Evolutionary conservation across 2,113 vertebrate genomes (phyloP), one percentile per base, ranked within the genome.

Genomic region (Ctenodactylus gundi): DNA sequence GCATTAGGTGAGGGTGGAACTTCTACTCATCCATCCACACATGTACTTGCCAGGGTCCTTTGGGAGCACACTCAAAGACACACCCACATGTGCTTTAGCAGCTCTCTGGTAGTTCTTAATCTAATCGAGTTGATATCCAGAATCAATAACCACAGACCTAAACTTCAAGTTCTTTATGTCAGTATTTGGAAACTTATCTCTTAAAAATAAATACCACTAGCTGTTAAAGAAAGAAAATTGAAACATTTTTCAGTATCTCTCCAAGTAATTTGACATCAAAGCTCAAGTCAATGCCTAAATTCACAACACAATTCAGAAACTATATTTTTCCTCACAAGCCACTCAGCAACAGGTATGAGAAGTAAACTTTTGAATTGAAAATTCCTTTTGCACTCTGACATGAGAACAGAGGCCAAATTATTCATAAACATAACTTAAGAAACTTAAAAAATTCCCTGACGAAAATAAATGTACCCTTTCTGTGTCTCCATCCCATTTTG

Each of bases 191-290:
- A 84, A 41, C 25, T 65, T 85, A 65, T 39, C 13, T 21, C 58
- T 55, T 25, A 60, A 60, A 21, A 64, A 3, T 23, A 27, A 75
- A 57, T 1, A 53, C 21, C 68, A 41, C 6, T 25, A 70, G 20
- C 10, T 88, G 44, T 94, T 92, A 87, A 3, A 78, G 18, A 92
- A 21, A 80, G 13, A 67, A 27, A 75, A 60, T n/a, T 68, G 25
- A 90, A 90, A 80, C 1, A 73, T 72, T 87, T 93, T 94, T 94
- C n/a, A 84, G n/a, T n/a, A 88, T 8, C 20, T 60, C 44, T 91
- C 95, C 57, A 67, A 94, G 57, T 85, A 86, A 94, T 6, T 39
- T 93, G 46, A 4, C 18, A 85, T 88, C 1, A 12, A 18, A 94
- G 10, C 20, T 46, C 13, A 73, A 86, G 93, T 80, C 20, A 84